phyloP scores from a whole-genome alignment of 2,113 vertebrate genomes.

The Saimiri boliviensis region DNA sequence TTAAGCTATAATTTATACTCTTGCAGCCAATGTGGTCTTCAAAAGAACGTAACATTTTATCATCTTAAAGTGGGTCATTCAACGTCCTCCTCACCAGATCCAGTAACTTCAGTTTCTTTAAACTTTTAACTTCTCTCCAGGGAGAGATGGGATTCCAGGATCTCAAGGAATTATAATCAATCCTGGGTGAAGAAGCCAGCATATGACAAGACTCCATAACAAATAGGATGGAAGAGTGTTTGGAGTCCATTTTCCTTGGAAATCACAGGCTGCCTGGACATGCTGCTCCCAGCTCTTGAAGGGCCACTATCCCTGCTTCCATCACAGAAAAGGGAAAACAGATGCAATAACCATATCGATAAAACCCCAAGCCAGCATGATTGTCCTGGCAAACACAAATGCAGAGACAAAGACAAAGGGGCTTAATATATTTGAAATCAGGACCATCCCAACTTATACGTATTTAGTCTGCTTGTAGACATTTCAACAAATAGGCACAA shows the following conservation, averaged over 20 bases:
- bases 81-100: neutral
- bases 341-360: neutral
- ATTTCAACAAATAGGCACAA: neutral
- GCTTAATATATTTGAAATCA: neutral
- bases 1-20: constrained; percentile 15
- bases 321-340: neutral
- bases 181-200: neutral
- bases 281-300: neutral
- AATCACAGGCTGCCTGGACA: neutral
- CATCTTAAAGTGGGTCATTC: neutral
- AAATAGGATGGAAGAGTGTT: neutral
- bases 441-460: neutral
- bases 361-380: neutral
- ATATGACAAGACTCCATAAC: neutral
- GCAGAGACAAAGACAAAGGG: neutral
- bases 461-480: neutral
- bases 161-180: neutral
- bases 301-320: neutral
- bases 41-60: neutral
- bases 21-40: neutral
- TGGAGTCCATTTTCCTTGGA: neutral
- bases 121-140: constrained; percentile 16
- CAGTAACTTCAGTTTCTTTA: constrained; percentile 1
- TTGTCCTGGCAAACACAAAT: neutral
- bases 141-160: neutral